Evolutionary conservation across 2,113 vertebrate species (phyloP).

Genomic region (Climacteris rufus): DNA sequence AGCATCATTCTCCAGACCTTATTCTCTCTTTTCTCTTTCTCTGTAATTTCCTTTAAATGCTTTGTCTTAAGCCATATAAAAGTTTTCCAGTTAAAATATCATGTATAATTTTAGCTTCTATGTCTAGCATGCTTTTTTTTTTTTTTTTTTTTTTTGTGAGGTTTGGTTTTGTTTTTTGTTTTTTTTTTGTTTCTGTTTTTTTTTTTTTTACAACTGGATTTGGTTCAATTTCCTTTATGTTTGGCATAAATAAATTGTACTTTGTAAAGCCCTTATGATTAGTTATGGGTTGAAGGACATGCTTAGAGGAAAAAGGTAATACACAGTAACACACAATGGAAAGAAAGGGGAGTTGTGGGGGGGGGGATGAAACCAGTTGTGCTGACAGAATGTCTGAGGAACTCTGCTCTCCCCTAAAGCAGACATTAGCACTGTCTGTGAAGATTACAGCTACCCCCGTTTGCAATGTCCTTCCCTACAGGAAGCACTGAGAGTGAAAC

Average conservation of each 20-base stretch:
- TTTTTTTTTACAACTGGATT: not conserved
- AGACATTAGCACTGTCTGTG: not conserved
- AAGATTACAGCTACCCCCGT: not conserved
- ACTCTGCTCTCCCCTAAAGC: not conserved
- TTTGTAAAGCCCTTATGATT: not conserved
- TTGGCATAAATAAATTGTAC: not conserved
- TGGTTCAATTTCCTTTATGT: not conserved
- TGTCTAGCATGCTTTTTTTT: not conserved
- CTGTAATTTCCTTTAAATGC: not conserved
- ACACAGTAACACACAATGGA: not conserved
- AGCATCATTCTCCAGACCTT: not conserved
- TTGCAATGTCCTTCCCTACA: not conserved
- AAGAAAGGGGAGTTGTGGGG: not conserved
- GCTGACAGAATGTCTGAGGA: not conserved
- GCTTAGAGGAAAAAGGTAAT: constrained; percentile 14
- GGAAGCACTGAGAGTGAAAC: constrained; percentile 31
- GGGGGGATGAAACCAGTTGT: not conserved
- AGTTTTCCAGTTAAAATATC: not conserved
- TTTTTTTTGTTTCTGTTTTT: not conserved
- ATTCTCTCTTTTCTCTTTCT: not conserved
- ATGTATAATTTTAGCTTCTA: not conserved
- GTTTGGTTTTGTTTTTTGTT: not conserved
- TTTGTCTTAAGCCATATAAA: not conserved
- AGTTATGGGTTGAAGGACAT: not conserved
- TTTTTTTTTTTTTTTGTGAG: not conserved